Conservation (phyloP, 92 coral and sea anemone genomes). For the Micromussa lordhowensis region DNA sequence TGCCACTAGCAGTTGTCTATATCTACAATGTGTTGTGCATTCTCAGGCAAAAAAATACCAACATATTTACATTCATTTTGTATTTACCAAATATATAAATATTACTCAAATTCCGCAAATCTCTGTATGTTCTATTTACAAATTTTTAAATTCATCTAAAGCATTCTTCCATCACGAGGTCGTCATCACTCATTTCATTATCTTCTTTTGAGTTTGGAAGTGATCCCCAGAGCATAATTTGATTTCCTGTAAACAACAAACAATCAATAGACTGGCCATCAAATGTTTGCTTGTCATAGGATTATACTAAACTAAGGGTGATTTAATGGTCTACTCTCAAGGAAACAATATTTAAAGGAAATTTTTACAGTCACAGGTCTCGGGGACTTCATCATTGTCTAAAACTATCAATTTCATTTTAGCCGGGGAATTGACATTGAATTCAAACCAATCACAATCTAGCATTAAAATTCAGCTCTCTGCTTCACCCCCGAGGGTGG, state of each 20-base stretch:
- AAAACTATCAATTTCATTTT: too few species aligned
- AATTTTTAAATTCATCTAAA: slow-evolving; percentile 64
- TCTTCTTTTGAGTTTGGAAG: slow-evolving; percentile 91
- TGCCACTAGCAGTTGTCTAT: neutral
- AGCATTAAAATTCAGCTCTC: too few species aligned
- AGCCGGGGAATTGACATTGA: too few species aligned
- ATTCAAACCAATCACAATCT: too few species aligned
- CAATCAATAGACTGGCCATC: neutral
- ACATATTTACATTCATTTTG: slow-evolving; percentile 33
- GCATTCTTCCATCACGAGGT: slow-evolving; percentile 85
- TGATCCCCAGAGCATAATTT: slow-evolving; percentile 91
- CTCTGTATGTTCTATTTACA: slow-evolving; percentile 2
- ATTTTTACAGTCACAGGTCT: too few species aligned
- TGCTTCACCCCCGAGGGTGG: too few species aligned
- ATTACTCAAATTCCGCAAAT: neutral
- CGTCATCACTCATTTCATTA: slow-evolving; percentile 67
- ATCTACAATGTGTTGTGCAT: neutral
- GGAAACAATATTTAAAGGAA: too few species aligned
- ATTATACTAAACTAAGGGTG: neutral
- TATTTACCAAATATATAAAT: slow-evolving; percentile 20
- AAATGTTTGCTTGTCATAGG: neutral
- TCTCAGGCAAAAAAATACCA: neutral
- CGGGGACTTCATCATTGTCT: too few species aligned
- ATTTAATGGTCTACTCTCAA: too few species aligned
- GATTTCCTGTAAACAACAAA: slow-evolving; percentile 55